phyloP scores from a whole-genome alignment of 2,888 invertebrate species.

The Blastobasis lacticolella region DNA sequence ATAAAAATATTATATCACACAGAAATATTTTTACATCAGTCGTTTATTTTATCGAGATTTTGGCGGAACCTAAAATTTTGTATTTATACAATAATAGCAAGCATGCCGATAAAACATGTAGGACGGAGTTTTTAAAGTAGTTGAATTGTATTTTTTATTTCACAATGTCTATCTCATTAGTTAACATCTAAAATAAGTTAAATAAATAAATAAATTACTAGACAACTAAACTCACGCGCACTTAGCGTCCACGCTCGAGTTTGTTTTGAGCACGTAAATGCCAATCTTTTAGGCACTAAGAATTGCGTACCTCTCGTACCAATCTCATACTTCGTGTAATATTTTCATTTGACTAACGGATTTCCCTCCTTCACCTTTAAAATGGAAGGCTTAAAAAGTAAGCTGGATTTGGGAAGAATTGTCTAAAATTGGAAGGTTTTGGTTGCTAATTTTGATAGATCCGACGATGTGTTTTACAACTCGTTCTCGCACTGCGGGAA shows the following conservation, averaged over 20 bases:
- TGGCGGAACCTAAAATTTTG: slow-evolving; percentile 40
- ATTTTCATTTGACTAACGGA: background rate
- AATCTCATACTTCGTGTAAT: slow-evolving; percentile 1
- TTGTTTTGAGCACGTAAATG: slow-evolving; percentile 26
- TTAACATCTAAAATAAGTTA: slow-evolving; percentile 68
- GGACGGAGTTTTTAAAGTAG: slow-evolving; percentile 19
- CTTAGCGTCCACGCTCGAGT: slow-evolving; percentile 43
- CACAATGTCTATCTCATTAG: slow-evolving; percentile 49
- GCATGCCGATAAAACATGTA: slow-evolving; percentile 35
- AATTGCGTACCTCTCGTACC: slow-evolving; percentile 13
- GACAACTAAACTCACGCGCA: slow-evolving; percentile 43
- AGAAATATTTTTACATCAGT: slow-evolving; percentile 68
- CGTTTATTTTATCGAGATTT: slow-evolving; percentile 54
- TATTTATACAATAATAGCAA: slow-evolving; percentile 37
- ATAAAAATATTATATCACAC: slow-evolving; percentile 65
- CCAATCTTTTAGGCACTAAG: slow-evolving; percentile 20
- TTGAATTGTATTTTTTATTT: slow-evolving; percentile 21
- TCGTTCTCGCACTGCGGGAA: slow-evolving; percentile 89
- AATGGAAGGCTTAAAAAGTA: too few species aligned
- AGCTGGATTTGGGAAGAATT: too few species aligned
- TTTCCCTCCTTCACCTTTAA: too few species aligned
- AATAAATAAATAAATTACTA: slow-evolving; percentile 69
- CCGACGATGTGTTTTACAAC: slow-evolving; percentile 71
- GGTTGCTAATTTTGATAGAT: slow-evolving; percentile 24
- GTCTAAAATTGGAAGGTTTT: slow-evolving; percentile 6